phyloP scores from a whole-genome alignment of 2,797 vertebrate species.

The Naso thynnoides region DNA sequence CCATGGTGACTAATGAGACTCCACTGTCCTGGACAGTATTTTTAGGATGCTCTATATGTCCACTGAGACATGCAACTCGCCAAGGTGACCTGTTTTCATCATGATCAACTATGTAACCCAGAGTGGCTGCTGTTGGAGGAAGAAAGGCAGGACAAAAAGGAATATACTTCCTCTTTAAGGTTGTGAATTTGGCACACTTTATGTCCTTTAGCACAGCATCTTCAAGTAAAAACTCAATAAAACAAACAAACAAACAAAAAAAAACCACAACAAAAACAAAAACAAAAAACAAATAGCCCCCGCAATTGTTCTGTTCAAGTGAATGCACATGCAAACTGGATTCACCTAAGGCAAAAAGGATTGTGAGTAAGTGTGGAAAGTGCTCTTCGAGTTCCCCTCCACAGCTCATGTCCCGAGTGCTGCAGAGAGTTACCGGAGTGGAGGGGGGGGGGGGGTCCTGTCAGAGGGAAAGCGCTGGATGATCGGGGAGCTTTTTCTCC shows the following conservation, averaged over 20 bases:
- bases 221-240: slow-evolving; percentile 61
- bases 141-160: slow-evolving; percentile 34
- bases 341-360: slow-evolving; percentile 80
- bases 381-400: slow-evolving; percentile 51
- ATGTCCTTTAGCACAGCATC: slow-evolving; percentile 69
- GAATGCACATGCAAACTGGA: slow-evolving; percentile 73
- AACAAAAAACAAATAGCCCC: slow-evolving; percentile 14
- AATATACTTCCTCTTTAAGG: slow-evolving; percentile 52
- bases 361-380: slow-evolving; percentile 69
- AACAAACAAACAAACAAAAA: background rate
- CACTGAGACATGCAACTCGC: slow-evolving; percentile 65
- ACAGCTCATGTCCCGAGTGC: slow-evolving; percentile 48
- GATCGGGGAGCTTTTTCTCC: slow-evolving; percentile 26
- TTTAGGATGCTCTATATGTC: slow-evolving; percentile 82
- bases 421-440: slow-evolving; percentile 36
- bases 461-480: slow-evolving; percentile 35
- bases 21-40: slow-evolving; percentile 78
- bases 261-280: background rate
- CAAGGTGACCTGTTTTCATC: slow-evolving; percentile 85
- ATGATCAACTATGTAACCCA: slow-evolving; percentile 74
- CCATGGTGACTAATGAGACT: slow-evolving; percentile 80
- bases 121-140: slow-evolving; percentile 60
- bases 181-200: slow-evolving; percentile 79
- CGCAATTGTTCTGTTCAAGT: slow-evolving; percentile 50
- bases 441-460: slow-evolving; percentile 24